Base-by-base conservation (phyloP, 1,140 invertebrate species). In the Zaprionus vittiger region DNA sequence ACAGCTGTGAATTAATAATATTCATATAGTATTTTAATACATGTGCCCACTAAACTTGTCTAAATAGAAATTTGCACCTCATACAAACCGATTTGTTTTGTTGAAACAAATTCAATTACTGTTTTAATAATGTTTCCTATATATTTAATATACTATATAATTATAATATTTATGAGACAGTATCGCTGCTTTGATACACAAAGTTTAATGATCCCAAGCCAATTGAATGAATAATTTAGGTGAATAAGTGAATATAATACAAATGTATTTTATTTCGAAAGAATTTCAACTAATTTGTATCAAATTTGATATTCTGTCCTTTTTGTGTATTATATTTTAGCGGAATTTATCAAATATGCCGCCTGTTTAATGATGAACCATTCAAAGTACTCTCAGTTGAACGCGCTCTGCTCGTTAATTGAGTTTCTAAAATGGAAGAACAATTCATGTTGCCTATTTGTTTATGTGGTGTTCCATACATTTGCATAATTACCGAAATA, bases 401-500 rank as follows among this genome's bases (percentile, higher is more conserved):
- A 52, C 9, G 9, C 11, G 47, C 20, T 52, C 12, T 14, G 3
- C 17, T 20, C 20, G 3, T 52, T 52, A 52, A 17, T 63, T 81
- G 83, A 71, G 83, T 86, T 82, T 59, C 66, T 68, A 73, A 86
- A 64, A 54, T 60, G 55, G 15, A n/a, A 17, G 41, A 17, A 22
- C 82, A 81, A 79, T 89, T 73, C 66, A 60, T 89, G 71, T 38
- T 65, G 74, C 69, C 47, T 87, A 90, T 87, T 90, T 87, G 84
- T 84, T 87, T 84, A 76, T 73, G n/a, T 9, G 70, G 65, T 57
- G 83, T 89, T 79, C 74, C 74, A 79, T 84, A 89, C 78, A 79
- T 84, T 84, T 90, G 75, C 84, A 81, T 85, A 90, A 89, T 89
- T 90, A 85, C 76, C 63, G 72, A 71, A 84, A 84, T 87, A 89